Percentiles rank a stretch among this genome's conserved stretches.
phyloP scores from a whole-genome alignment of 2,888 invertebrate species.

The Meta bourneti region DNA sequence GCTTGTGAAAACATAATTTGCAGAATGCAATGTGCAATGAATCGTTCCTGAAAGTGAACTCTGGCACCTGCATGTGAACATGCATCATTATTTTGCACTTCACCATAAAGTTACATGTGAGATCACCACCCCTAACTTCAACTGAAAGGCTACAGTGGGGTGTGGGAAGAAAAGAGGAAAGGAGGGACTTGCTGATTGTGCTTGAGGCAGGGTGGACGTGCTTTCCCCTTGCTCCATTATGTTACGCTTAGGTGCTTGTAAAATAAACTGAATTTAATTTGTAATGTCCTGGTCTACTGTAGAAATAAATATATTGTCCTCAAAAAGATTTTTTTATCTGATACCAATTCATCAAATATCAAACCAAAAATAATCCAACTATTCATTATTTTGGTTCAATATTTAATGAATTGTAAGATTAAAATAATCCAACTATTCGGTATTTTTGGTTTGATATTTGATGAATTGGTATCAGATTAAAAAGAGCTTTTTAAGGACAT shows the following conservation, averaged over 20 bases:
- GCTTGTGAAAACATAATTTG: neutral
- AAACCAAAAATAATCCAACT: neutral
- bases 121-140: no score
- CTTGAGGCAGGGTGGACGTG: neutral
- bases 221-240: neutral
- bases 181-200: no score
- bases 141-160: no score
- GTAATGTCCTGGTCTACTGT: no score
- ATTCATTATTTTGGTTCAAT: neutral
- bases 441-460: neutral
- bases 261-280: neutral
- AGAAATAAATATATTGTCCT: neutral
- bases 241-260: neutral
- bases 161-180: no score
- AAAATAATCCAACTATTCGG: no score
- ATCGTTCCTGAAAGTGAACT: neutral
- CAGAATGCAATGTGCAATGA: neutral
- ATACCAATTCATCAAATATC: neutral
- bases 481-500: neutral
- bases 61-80: neutral
- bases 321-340: neutral
- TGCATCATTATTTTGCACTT: no score
- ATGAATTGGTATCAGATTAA: no score
- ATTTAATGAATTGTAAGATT: no score
- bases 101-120: no score